These are phyloP conservation scores for Gastracanthus pulcherrimus DNA, from an alignment of 2,888 invertebrate genomes.

Conservation along the genomic window DNA sequence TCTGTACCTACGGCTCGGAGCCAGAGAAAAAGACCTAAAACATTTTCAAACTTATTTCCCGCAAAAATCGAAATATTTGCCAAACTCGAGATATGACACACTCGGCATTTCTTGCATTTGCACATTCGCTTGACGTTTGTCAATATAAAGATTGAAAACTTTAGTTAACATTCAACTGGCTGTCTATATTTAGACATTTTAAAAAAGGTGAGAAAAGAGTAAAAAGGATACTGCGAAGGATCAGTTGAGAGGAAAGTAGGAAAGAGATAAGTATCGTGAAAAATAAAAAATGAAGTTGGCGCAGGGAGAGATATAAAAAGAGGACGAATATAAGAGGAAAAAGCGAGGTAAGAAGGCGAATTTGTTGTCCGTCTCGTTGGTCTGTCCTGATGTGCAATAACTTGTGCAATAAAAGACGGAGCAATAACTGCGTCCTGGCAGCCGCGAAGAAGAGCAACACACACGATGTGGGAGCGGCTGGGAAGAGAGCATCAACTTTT, in stretches of 20 bases:
- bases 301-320: constrained; percentile 15
- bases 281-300: constrained; percentile 22
- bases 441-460: constrained; percentile 58
- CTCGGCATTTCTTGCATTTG: no score
- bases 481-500: no score
- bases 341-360: constrained; percentile 61
- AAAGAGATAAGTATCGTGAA: constrained; percentile 9
- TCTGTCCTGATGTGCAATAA: constrained; percentile 69
- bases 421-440: constrained; percentile 68
- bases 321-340: background rate
- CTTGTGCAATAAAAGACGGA: constrained; percentile 71
- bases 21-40: constrained; percentile 2
- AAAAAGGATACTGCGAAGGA: no score
- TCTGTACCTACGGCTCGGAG: background rate
- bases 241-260: background rate
- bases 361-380: constrained; percentile 66
- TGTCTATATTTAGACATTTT: no score
- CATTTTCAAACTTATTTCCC: constrained; percentile 53
- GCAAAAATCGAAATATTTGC: no score
- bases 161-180: no score
- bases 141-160: no score
- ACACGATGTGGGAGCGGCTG: no score
- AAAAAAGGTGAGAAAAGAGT: no score
- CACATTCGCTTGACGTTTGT: no score
- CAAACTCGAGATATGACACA: no score